Conservation (phyloP, 2,888 invertebrate genomes). For the Volucella inanis region DNA sequence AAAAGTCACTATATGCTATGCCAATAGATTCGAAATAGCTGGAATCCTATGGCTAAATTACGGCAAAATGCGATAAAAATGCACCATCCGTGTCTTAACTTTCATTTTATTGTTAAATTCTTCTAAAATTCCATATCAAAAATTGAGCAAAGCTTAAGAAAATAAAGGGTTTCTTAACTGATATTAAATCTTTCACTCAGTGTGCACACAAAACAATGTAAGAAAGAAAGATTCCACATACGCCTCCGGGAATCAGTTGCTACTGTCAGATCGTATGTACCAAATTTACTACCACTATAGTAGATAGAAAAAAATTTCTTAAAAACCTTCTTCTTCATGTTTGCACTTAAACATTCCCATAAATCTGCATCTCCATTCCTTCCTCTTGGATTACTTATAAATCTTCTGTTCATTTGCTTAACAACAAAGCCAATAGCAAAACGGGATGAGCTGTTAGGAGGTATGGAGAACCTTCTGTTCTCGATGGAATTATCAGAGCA, state of each 20-base stretch:
- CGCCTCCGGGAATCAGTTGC: slow-evolving; percentile 12
- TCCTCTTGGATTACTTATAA: slow-evolving; percentile 17
- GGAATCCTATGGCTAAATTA: too few relatives aligned
- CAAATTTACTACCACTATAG: slow-evolving; percentile 1
- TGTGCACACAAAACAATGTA: neutral
- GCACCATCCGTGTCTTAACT: too few relatives aligned
- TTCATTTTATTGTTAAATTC: too few relatives aligned
- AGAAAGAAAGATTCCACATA: slow-evolving; percentile 52
- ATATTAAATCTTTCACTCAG: neutral
- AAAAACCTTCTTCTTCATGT: slow-evolving; percentile 7
- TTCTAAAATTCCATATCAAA: too few relatives aligned
- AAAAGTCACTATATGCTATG: too few relatives aligned
- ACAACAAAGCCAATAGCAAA: neutral
- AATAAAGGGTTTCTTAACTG: neutral
- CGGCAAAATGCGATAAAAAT: too few relatives aligned
- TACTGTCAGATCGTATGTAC: slow-evolving; percentile 34
- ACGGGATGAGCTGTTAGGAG: neutral
- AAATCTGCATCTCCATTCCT: slow-evolving; percentile 10
- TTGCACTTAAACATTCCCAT: neutral
- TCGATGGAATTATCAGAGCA: slow-evolving; percentile 18
- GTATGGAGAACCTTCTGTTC: neutral
- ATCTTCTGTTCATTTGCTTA: slow-evolving; percentile 33
- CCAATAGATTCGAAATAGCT: too few relatives aligned
- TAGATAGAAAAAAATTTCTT: slow-evolving; percentile 27
- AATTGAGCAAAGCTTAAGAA: neutral